Percentiles rank a stretch among this genome's conserved stretches.
phyloP scores from a whole-genome alignment of 2,797 vertebrate genomes.

The Characodon lateralis region DNA sequence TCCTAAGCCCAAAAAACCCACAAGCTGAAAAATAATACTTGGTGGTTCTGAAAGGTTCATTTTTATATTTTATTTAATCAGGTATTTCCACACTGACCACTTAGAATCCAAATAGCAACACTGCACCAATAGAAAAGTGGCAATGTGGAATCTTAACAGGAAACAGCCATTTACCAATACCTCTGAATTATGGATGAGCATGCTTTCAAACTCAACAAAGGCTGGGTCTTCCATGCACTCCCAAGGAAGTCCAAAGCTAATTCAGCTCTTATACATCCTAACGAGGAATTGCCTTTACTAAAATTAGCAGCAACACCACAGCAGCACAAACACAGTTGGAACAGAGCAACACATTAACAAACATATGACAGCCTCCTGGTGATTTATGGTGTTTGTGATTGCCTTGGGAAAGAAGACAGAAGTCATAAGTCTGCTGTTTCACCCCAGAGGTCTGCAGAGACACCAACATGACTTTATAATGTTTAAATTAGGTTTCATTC shows the following conservation, averaged over 20 bases:
- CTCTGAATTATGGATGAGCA: constrained; percentile 72
- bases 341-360: constrained; percentile 13
- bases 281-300: constrained; percentile 62
- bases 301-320: constrained; percentile 40
- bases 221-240: constrained; percentile 46
- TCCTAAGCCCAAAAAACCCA: background rate
- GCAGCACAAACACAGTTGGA: constrained; percentile 21
- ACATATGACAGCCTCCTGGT: constrained; percentile 45
- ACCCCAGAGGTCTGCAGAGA: constrained; percentile 46
- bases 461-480: constrained; percentile 63
- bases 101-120: background rate
- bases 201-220: constrained; percentile 64
- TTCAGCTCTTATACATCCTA: constrained; percentile 50
- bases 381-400: constrained; percentile 57
- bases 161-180: constrained; percentile 62
- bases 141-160: constrained; percentile 38
- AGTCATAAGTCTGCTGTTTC: constrained; percentile 67
- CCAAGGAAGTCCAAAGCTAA: constrained; percentile 58
- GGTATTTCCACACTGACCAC: background rate
- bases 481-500: constrained; percentile 74
- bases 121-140: constrained; percentile 22
- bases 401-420: constrained; percentile 57
- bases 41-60: background rate
- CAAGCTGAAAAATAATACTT: background rate
- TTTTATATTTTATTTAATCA: background rate